Percentiles rank a stretch among this genome's conserved stretches.
Evolutionary conservation across 2,113 vertebrate genomes (phyloP).

Genomic region (Petrocephalus microphthalmus): DNA sequence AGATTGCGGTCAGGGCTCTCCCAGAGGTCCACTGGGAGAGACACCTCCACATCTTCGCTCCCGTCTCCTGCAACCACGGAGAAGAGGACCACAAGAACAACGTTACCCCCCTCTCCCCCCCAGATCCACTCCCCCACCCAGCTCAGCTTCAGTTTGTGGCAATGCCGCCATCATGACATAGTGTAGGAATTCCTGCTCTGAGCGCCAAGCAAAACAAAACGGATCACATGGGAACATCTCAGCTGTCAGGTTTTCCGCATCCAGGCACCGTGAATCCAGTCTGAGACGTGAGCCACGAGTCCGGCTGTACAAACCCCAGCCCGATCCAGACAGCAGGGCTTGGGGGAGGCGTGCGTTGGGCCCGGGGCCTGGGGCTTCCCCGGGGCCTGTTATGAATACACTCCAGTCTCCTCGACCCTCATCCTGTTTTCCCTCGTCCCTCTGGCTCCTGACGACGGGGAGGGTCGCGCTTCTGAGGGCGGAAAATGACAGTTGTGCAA

Average conservation of each 20-base stretch:
- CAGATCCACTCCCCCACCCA: not conserved
- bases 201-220: conserved; percentile 55
- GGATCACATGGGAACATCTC: conserved; percentile 58
- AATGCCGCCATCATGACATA: conserved; percentile 30
- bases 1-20: not conserved
- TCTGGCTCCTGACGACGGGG: conserved; percentile 24
- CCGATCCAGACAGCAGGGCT: conserved; percentile 28
- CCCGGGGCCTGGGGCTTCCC: conserved; percentile 23
- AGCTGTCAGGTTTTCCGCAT: conserved; percentile 55
- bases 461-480: conserved; percentile 36
- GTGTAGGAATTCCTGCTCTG: conserved; percentile 45
- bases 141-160: conserved; percentile 2
- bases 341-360: not conserved
- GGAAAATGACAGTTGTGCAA: conserved; percentile 50
- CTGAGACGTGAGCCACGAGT: conserved; percentile 32
- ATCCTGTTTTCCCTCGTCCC: conserved; percentile 46
- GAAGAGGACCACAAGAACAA: not conserved
- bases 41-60: not conserved
- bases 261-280: conserved; percentile 41
- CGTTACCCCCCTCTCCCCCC: not conserved
- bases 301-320: conserved; percentile 13
- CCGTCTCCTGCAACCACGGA: not conserved
- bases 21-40: not conserved
- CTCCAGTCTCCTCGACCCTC: conserved; percentile 27
- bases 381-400: conserved; percentile 16